Evolutionary conservation across 1,140 invertebrate species (phyloP), one percentile per base, ranked within the genome.

Genomic region (Trichogramma pretiosum): DNA sequence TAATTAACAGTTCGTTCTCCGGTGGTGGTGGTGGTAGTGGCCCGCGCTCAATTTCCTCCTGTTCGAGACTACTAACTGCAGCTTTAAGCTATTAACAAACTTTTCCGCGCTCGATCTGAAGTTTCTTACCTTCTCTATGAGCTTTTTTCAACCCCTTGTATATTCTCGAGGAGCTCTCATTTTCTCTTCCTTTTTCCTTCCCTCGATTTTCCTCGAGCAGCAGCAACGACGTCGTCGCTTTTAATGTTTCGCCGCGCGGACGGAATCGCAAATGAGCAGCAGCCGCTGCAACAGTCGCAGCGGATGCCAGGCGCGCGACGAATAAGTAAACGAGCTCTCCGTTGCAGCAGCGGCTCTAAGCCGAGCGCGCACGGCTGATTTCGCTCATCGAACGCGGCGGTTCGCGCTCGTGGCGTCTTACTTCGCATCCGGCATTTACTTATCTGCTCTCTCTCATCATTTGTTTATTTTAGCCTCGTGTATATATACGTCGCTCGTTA

Each of bases 1-100:
- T 70, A 70, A 72, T 72, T 72, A 72, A 72, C 69, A 72, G 69
- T 68, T 68, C 63, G n/a, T n/a, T n/a, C n/a, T n/a, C n/a, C n/a
- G n/a, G n/a, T n/a, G n/a, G n/a, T n/a, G n/a, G n/a, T n/a, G 14
- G n/a, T 37, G 45, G 49, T 51, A 51, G 51, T 49, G 19, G 39
- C 39, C 32, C 23, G 10, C 1, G 32, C 40, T 55, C 50, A 9
- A 34, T 55, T 52, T 55, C 33, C 28, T 10, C n/a, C n/a, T n/a
- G n/a, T n/a, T n/a, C n/a, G n/a, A n/a, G n/a, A n/a, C n/a, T n/a
- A n/a, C n/a, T n/a, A n/a, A n/a, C n/a, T n/a, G n/a, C n/a, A n/a
- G n/a, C n/a, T n/a, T n/a, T n/a, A n/a, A n/a, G n/a, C n/a, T n/a
- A n/a, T n/a, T n/a, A n/a, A n/a, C n/a, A n/a, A n/a, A n/a, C n/a